Evolutionary conservation across 2,797 vertebrate species (phyloP).

Genomic region (Varecia variegata): DNA sequence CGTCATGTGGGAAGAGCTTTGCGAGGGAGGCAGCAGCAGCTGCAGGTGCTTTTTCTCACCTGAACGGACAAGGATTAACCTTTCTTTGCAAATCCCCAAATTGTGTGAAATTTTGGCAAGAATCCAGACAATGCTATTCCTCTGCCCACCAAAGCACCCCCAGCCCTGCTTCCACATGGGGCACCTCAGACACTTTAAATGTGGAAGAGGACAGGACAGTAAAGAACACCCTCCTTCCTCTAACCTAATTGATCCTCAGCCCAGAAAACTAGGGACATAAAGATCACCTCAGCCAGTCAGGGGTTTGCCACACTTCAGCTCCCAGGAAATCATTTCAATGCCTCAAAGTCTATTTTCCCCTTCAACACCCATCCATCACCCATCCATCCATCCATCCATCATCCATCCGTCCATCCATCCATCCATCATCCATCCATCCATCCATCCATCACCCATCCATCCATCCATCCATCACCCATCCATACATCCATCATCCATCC

Average conservation of each 20-base stretch:
- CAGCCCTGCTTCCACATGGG: not conserved
- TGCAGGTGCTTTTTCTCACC: not conserved
- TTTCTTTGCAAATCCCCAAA: not conserved
- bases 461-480: not conserved
- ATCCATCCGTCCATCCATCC: not conserved
- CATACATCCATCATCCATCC: not conserved
- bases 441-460: not conserved
- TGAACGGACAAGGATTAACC: not conserved
- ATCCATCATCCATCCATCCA: not conserved
- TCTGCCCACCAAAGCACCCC: not conserved
- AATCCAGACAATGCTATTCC: not conserved
- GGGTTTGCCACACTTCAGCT: not conserved
- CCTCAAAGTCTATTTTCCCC: not conserved
- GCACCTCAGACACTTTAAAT: not conserved
- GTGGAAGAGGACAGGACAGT: not conserved
- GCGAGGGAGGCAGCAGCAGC: not conserved
- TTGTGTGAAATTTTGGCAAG: not conserved
- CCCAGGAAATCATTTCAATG: conserved; percentile 33
- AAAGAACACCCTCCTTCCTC: not conserved
- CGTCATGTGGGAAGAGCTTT: not conserved
- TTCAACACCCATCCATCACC: not conserved
- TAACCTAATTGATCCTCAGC: not conserved
- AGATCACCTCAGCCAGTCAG: not conserved
- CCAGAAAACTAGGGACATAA: not conserved
- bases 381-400: not conserved